A percentile compares a stretch with the other conserved stretches of the same genome.
phyloP scores from a whole-genome alignment of 1,140 invertebrate genomes.

The Saccostrea echinata region DNA sequence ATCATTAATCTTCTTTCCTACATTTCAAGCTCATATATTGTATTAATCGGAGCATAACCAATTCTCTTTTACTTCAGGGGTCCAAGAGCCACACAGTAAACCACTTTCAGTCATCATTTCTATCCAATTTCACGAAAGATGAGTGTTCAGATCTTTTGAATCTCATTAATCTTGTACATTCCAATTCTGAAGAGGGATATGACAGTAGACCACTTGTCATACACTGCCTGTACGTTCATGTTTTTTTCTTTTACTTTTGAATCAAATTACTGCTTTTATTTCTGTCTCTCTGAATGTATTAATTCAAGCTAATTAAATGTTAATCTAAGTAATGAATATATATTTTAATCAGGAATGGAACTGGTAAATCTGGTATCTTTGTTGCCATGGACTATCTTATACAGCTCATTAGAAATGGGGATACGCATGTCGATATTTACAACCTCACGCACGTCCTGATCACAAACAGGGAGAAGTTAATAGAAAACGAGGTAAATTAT shows the following conservation, averaged over 20 bases:
- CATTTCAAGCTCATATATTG: not conserved
- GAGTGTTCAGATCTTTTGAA: not conserved
- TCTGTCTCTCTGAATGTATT: too few species aligned
- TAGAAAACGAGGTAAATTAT: constrained; percentile 9
- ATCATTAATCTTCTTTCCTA: too few species aligned
- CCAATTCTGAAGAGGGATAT: not conserved
- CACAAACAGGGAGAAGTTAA: not conserved
- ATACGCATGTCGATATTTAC: constrained; percentile 4
- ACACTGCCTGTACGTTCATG: not conserved
- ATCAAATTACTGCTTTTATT: not conserved
- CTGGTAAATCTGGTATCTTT: not conserved
- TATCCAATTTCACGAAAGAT: not conserved
- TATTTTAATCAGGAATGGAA: not conserved
- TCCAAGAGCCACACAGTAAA: not conserved
- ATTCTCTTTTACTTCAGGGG: not conserved
- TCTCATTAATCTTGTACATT: not conserved
- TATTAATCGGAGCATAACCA: not conserved
- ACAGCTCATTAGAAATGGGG: not conserved
- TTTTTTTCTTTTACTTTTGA: not conserved
- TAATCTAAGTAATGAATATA: too few species aligned
- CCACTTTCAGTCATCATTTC: not conserved
- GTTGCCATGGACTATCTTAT: constrained; percentile 15
- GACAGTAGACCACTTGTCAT: not conserved
- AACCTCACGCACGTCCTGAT: not conserved
- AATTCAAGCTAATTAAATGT: too few species aligned